These are phyloP conservation scores for Falco cherrug DNA, from an alignment of 2,797 vertebrate species.

Conservation along the genomic window DNA sequence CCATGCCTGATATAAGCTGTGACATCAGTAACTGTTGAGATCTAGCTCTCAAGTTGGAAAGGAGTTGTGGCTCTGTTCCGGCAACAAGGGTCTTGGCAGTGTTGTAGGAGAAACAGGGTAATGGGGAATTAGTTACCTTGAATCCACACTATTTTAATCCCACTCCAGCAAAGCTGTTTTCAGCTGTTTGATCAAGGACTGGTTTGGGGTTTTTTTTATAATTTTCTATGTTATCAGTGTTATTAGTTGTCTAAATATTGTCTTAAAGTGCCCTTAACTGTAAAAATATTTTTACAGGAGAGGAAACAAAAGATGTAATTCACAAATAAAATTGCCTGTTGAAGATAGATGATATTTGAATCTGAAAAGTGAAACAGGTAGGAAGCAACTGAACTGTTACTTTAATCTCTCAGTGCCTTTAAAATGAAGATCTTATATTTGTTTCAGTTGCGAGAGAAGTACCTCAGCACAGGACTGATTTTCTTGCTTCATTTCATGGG, in stretches of 20 bases:
- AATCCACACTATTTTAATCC: neutral
- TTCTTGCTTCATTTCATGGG: neutral
- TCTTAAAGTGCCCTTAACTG: neutral
- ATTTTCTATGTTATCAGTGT: neutral
- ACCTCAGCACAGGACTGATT: neutral
- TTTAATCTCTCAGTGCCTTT: neutral
- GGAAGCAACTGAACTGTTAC: neutral
- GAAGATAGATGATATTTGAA: neutral
- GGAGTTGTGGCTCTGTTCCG: neutral
- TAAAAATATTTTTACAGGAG: neutral
- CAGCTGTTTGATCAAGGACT: neutral
- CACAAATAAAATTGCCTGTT: neutral
- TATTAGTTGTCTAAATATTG: neutral
- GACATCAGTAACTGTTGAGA: neutral
- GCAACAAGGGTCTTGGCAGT: neutral
- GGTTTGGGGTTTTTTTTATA: neutral
- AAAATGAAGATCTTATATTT: neutral
- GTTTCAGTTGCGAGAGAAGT: neutral
- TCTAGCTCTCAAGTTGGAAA: neutral
- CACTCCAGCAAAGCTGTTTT: neutral
- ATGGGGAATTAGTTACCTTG: neutral
- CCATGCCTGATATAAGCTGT: neutral
- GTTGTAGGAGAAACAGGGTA: neutral
- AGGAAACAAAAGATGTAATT: neutral
- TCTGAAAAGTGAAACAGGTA: neutral